phyloP scores from a whole-genome alignment of 2,888 invertebrate genomes.

The Lamellibrachia satsuma region DNA sequence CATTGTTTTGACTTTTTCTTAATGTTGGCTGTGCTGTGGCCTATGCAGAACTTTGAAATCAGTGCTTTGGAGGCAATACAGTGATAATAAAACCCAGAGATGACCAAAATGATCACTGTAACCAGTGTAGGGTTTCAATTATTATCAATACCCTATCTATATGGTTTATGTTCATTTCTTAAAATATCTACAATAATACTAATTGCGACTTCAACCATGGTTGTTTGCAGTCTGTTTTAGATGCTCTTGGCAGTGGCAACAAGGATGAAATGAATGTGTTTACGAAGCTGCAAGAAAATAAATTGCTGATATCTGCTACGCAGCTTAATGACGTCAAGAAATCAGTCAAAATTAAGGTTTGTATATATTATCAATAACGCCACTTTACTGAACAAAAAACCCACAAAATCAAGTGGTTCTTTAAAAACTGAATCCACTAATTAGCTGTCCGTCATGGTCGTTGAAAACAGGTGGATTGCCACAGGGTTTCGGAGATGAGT shows the following conservation, averaged over 20 bases:
- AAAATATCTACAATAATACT: neutral
- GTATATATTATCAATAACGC: neutral
- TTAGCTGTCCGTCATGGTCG: neutral
- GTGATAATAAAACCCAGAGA: too few species aligned
- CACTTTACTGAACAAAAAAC: neutral
- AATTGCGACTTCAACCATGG: neutral
- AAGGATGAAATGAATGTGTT: conserved; percentile 5
- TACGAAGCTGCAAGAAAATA: neutral
- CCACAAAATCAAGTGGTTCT: neutral
- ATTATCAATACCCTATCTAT: too few species aligned
- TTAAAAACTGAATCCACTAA: too few species aligned
- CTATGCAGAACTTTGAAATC: too few species aligned
- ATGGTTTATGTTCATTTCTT: neutral
- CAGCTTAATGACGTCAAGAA: neutral
- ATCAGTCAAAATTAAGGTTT: neutral
- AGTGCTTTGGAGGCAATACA: too few species aligned
- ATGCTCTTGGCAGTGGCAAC: conserved; percentile 3
- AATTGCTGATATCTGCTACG: neutral
- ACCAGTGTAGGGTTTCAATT: too few species aligned
- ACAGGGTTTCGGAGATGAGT: too few species aligned
- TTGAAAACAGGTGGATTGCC: too few species aligned
- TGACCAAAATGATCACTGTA: too few species aligned
- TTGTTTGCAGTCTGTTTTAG: neutral
- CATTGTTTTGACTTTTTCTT: too few species aligned
- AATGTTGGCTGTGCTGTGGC: too few species aligned